Base-by-base conservation (phyloP, 2,113 vertebrate genomes). In the Pterophyllum scalare region DNA sequence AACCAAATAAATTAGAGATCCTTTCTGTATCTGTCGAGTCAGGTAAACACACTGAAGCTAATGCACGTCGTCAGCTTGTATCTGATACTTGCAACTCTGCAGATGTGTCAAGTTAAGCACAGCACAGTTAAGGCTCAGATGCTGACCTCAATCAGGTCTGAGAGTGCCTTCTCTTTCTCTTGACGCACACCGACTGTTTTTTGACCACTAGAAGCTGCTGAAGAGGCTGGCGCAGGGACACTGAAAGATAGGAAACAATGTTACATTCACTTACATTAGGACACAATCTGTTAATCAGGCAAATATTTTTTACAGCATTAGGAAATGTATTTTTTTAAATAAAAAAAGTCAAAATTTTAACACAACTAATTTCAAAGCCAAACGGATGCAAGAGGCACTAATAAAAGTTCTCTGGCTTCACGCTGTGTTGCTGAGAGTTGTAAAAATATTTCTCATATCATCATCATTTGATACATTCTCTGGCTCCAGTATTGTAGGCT, bases 121-220 rank as follows among this genome's bases (percentile, higher is more conserved):
- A 64, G 56, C 77, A 40, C 49, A 75, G 79, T 54, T 20, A 2
- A 24, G 28, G 64, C 70, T 72, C 0, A 1, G 87, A 83, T 85
- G 75, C 92, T 91, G 89, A 95, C 94, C 94, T 94, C 89, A 82
- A 79, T 22, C 57, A 80, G 56, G 38, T 86, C 82, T 26, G 79
- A 83, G 62, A 79, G 79, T 86, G 67, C 83, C 83, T 24, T 54
- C 62, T 46, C 77, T 60, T 88, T 89, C 86, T 93, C 87, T 83
- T 93, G 85, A 89, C 33, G 4, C 95, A 94, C 54, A 94, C 92
- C 0, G 94, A 92, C 59, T 84, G 88, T 70, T 94, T 94, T 52
- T 86, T 94, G 85, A 90, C 72, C 12, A 86, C 87, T 0, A 70
- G 60, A 65, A 89, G 81, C 54, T 87, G 89, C 82, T 90, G 90